phyloP scores from a whole-genome alignment of 2,888 invertebrate genomes.

The Dicyrtoma fusca region DNA sequence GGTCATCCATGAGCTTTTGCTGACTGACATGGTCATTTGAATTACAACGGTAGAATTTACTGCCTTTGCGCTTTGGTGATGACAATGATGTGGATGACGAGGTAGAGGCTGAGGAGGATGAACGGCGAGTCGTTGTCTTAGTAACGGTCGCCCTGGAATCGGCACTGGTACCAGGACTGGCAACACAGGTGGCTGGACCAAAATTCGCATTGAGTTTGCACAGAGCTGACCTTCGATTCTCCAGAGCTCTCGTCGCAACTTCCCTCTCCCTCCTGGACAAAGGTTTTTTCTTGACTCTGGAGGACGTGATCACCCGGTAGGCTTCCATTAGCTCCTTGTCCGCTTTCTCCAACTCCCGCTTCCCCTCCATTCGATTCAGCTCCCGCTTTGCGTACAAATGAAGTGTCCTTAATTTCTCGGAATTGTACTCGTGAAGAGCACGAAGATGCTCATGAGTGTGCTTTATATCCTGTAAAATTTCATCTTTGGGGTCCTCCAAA shows the following conservation, averaged over 20 bases:
- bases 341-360: constrained; percentile 28
- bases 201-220: background rate
- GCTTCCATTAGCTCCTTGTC: constrained; percentile 30
- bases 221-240: constrained; percentile 13
- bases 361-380: constrained; percentile 1
- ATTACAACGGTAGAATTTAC: too few species aligned
- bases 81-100: too few species aligned
- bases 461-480: constrained; percentile 29
- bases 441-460: constrained; percentile 19
- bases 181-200: too few species aligned
- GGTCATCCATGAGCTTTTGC: too few species aligned
- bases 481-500: constrained; percentile 9
- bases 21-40: too few species aligned
- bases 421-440: constrained; percentile 13
- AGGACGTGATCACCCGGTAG: constrained; percentile 20
- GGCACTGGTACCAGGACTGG: too few species aligned
- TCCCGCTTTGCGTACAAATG: constrained; percentile 23
- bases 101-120: too few species aligned
- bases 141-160: too few species aligned
- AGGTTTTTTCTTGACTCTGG: constrained; percentile 33
- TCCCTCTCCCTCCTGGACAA: constrained; percentile 28
- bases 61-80: too few species aligned
- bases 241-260: constrained; percentile 24
- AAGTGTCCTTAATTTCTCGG: constrained; percentile 17
- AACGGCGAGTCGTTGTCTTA: too few species aligned